Base-by-base conservation (phyloP, 64 coral and sea anemone species). In the Montipora cactus region DNA sequence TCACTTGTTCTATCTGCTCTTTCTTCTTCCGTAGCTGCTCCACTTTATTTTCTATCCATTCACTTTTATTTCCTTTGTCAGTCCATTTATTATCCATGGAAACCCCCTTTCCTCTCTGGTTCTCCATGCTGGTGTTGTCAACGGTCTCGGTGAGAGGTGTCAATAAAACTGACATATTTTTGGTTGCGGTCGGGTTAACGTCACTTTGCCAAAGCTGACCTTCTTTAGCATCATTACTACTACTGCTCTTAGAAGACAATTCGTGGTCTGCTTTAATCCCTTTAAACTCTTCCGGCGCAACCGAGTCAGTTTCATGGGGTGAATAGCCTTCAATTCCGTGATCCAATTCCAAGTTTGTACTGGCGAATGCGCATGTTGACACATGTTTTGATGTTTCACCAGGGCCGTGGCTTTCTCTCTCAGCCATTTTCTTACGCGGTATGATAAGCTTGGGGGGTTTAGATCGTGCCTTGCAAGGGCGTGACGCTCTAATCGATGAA, bases 1-100 rank as follows among this genome's bases (percentile, higher is more conserved):
- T 72, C n/a, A 86, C 82, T 64, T 86, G 82, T 19, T 86, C 82
- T 51, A 86, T 71, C 47, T 85, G 62, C 21, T 86, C 46, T 86
- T 86, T 86, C 82, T 86, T 86, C 47, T 51, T 86, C 62, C 45
- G 44, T 22, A 86, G 82, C 21, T 19, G 15, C 20, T 86, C 66
- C 82, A 86, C 71, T 44, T 22, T 86, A 9, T 19, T 49, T 71
- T 66, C 66, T 11, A 49, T 21, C 66, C 7, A 49, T 2, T 86
- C 66, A 86, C 15, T 70, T 22, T 86, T 59, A 5, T 50, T 70
- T 72, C 64, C 66, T 9, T 12, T 46, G 44, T 23, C 5, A 44
- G 3, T 67, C 15, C 52, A n/a, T 12, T 37, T 59, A 37, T 8
- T 20, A 6, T 81, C 77, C 77, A 19, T 22, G 13, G 18, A 7